Conservation (phyloP, 2,113 vertebrate species). For the Colossoma macropomum region DNA sequence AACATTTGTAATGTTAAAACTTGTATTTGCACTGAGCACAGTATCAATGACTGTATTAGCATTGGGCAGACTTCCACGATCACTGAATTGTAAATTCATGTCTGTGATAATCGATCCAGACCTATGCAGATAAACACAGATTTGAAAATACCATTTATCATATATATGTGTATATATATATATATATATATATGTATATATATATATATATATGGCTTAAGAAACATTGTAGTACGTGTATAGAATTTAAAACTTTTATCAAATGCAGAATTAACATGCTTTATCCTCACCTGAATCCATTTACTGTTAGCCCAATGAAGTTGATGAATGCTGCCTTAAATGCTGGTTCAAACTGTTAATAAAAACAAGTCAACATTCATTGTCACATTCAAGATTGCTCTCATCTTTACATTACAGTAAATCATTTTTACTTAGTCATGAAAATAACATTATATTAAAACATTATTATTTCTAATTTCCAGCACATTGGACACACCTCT, state of each 20-base stretch:
- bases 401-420: no score
- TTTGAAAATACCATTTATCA: neutral
- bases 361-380: neutral
- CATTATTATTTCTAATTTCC: neutral
- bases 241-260: no score
- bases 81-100: neutral
- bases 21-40: neutral
- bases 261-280: neutral
- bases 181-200: neutral
- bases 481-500: neutral
- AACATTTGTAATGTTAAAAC: neutral
- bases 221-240: neutral
- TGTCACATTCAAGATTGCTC: no score
- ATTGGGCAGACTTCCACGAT: neutral
- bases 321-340: neutral
- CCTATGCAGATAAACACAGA: neutral
- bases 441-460: neutral
- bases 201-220: no score
- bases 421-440: no score
- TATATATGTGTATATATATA: no score
- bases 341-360: neutral
- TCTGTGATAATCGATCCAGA: conserved; percentile 3
- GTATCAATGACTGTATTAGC: neutral
- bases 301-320: neutral
- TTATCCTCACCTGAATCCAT: conserved; percentile 9